phyloP scores from a whole-genome alignment of 2,113 vertebrate species.

The Sapajus apella region DNA sequence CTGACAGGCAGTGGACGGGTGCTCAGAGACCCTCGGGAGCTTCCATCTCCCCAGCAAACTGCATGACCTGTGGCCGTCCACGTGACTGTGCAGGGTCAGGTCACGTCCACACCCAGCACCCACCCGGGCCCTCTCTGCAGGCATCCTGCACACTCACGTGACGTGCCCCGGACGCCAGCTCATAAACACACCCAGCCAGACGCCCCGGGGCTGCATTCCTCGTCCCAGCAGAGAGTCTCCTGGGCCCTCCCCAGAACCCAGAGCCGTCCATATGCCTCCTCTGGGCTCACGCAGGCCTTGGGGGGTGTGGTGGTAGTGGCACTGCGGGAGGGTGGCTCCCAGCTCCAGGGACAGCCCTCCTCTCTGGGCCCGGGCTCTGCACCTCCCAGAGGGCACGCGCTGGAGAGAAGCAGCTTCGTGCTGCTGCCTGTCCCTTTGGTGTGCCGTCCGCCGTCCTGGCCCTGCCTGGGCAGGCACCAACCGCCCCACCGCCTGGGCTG shows the following conservation, averaged over 20 bases:
- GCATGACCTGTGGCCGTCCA: too few relatives aligned
- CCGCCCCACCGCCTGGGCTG: not conserved
- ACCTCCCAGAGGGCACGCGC: not conserved
- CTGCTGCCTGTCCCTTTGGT: constrained; percentile 25
- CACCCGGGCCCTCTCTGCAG: not conserved
- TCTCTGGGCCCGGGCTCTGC: accelerated
- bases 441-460: not conserved
- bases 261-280: not conserved
- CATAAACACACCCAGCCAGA: not conserved
- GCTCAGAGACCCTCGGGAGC: not conserved
- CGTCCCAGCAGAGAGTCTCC: not conserved
- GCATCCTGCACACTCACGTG: accelerated
- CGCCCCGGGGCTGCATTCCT: accelerated
- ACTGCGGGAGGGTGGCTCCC: accelerated
- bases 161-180: accelerated
- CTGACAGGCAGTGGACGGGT: accelerated
- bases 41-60: not conserved
- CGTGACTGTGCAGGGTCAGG: not conserved
- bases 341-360: not conserved
- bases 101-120: not conserved
- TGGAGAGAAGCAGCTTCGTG: not conserved
- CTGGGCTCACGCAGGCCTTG: not conserved
- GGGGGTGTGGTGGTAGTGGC: not conserved
- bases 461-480: not conserved
- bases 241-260: not conserved